Evolutionary conservation across 2,797 vertebrate species (phyloP).

Genomic region (Lophius americanus): DNA sequence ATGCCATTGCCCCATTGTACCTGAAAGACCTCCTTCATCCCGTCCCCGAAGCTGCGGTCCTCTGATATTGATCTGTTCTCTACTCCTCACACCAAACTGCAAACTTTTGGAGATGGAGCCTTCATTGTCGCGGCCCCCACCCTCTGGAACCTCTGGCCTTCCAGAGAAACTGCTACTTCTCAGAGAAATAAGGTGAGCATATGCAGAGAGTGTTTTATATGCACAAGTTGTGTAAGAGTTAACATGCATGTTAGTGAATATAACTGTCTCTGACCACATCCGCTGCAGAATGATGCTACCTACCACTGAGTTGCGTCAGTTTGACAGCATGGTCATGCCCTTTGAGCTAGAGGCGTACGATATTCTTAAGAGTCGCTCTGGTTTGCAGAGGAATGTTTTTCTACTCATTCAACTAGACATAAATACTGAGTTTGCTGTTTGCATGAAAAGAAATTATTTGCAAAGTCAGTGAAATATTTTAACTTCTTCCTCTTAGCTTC

Average conservation of each 20-base stretch:
- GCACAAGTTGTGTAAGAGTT: neutral
- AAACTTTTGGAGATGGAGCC: no score
- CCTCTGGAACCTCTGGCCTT: no score
- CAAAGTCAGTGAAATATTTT: conserved; percentile 4
- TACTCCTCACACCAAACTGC: no score
- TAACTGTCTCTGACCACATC: conserved; percentile 14
- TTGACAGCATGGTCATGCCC: conserved; percentile 95
- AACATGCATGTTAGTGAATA: neutral
- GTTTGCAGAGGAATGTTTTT: conserved; percentile 69
- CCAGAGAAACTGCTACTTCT: conserved; percentile 93
- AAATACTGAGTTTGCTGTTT: neutral
- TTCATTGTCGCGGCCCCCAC: no score
- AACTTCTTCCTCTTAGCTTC: neutral
- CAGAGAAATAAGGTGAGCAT: conserved; percentile 89
- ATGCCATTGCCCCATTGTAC: no score
- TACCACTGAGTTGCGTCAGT: conserved; percentile 85
- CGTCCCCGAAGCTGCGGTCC: no score
- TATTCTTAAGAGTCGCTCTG: conserved; percentile 89
- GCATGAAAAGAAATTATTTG: conserved; percentile 2
- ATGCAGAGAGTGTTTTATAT: neutral
- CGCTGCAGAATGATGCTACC: conserved; percentile 84
- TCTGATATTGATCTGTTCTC: no score
- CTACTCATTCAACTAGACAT: neutral
- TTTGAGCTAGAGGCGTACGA: conserved; percentile 94
- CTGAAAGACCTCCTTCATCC: no score